phyloP scores from a whole-genome alignment of 2,797 vertebrate genomes.

The Myripristis murdjan region DNA sequence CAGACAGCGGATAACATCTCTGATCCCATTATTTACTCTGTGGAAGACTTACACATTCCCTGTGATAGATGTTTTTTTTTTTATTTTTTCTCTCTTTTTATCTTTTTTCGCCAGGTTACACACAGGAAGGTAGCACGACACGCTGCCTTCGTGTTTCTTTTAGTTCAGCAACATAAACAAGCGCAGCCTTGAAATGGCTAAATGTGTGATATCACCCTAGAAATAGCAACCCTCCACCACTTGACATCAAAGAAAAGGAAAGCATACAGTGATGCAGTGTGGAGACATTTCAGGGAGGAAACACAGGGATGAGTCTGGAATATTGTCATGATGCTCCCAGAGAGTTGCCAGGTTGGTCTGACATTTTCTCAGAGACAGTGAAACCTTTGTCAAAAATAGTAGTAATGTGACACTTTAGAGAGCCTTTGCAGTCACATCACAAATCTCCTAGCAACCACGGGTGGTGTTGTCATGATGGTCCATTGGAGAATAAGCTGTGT shows the following conservation, averaged over 20 bases:
- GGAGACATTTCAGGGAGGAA: constrained; percentile 24
- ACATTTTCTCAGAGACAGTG: constrained; percentile 21
- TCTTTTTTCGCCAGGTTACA: constrained; percentile 37
- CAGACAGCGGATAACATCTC: constrained; percentile 66
- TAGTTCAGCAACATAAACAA: constrained; percentile 26
- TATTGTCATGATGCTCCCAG: neutral
- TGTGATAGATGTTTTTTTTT: neutral
- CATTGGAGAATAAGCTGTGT: neutral
- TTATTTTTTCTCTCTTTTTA: constrained; percentile 1
- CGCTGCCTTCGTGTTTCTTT: neutral
- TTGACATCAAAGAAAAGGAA: constrained; percentile 44
- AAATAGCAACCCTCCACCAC: constrained; percentile 43
- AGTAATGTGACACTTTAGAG: constrained; percentile 19
- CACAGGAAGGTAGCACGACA: constrained; percentile 2
- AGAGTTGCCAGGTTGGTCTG: neutral
- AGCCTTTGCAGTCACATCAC: constrained; percentile 38
- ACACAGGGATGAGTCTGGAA: constrained; percentile 5
- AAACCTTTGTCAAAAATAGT: constrained; percentile 14
- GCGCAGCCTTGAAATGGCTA: constrained; percentile 36
- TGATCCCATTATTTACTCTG: constrained; percentile 70
- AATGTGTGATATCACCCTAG: constrained; percentile 30
- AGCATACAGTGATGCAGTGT: constrained; percentile 37
- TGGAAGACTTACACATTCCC: constrained; percentile 47
- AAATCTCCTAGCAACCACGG: constrained; percentile 56
- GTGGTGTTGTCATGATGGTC: constrained; percentile 16